Percentiles rank a stretch among this genome's conserved stretches.
Evolutionary conservation across 2,797 vertebrate species (phyloP).

Genomic region (Momotus momota): DNA sequence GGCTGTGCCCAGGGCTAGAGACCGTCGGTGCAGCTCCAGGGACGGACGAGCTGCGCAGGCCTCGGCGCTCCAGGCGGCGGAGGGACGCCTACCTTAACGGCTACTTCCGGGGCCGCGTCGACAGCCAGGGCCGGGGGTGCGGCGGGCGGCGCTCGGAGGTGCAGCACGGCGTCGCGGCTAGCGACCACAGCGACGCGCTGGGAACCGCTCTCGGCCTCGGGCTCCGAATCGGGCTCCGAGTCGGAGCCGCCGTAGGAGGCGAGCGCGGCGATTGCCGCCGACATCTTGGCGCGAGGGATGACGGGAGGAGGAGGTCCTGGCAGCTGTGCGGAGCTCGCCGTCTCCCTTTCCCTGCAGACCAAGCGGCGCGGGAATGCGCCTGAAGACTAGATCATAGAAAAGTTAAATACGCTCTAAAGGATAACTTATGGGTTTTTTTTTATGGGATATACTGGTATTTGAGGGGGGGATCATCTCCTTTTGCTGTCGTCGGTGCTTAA

Average conservation of each 20-base stretch:
- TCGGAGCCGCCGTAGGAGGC: slow-evolving; percentile 91
- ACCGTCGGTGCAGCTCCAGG: neutral
- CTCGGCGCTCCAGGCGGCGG: too few species aligned
- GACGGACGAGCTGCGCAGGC: neutral
- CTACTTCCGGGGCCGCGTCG: slow-evolving; percentile 94
- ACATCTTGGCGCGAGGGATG: slow-evolving; percentile 84
- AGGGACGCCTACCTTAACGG: slow-evolving; percentile 89
- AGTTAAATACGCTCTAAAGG: accelerated
- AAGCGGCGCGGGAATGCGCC: accelerated
- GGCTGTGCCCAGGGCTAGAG: neutral
- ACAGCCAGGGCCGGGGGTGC: slow-evolving; percentile 73
- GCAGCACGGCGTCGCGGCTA: slow-evolving; percentile 68
- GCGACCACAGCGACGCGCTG: slow-evolving; percentile 34
- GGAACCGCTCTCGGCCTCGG: slow-evolving; percentile 79
- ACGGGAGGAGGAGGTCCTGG: slow-evolving; percentile 11
- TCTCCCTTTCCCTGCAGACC: neutral
- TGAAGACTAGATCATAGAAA: neutral
- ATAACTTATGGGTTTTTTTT: accelerated
- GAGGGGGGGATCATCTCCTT: accelerated
- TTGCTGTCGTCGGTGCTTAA: accelerated
- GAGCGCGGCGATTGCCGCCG: slow-evolving; percentile 85
- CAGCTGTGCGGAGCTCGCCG: neutral
- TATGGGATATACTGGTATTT: accelerated
- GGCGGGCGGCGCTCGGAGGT: slow-evolving; percentile 78
- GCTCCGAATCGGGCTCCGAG: slow-evolving; percentile 90